Base-by-base conservation (phyloP, 92 coral and sea anemone genomes). In the Zoanthus sansibaricus region DNA sequence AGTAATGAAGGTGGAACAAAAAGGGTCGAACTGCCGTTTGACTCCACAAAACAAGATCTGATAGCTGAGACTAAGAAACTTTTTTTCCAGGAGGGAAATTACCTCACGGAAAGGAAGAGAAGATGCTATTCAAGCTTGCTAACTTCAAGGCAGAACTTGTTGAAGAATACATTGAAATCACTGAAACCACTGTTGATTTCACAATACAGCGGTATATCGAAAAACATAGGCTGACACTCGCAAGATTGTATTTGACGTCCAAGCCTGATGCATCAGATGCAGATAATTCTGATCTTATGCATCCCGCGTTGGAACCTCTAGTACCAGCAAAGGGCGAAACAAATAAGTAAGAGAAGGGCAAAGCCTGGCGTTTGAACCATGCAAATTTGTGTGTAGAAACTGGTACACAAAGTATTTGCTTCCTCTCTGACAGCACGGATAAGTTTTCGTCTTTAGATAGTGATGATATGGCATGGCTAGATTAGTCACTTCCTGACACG, bases 201-300 rank as follows among this genome's bases (percentile, higher is more conserved):
- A 88, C 59, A 14, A 30, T 90, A 64, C 90, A 90, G 32, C 46
- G 64, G 80, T 90, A 90, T 86, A 79, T 90, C 45, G 90, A 79
- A 54, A 79, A 47, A 71, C 61, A 89, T 68, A 89, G 84, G 78
- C 71, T 84, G 72, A 86, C 82, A 33, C 73, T 71, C 47, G 78
- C 51, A 37, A 76, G 90, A 58, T 87, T 90, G 58, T 90, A 86
- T 73, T 86, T 86, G 75, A 86, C 86, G 55, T 78, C 82, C 15
- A 21, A 56, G 30, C 20, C 73, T 72, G 74, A 33, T 75, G 64
- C 51, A n/a, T 82, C 76, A 70, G 31, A 20, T 56, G 83, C 64
- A 13, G 84, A 74, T 74, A 84, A 76, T 64, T 74, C 66, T 48
- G 88, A 74, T 66, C 68, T 58, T 4, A 51, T 52, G 72, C 77